Percentiles rank a stretch among this genome's conserved stretches.
These are phyloP conservation scores for Kryptolebias marmoratus DNA, from an alignment of 2,113 vertebrate species.

Conservation along the genomic window DNA sequence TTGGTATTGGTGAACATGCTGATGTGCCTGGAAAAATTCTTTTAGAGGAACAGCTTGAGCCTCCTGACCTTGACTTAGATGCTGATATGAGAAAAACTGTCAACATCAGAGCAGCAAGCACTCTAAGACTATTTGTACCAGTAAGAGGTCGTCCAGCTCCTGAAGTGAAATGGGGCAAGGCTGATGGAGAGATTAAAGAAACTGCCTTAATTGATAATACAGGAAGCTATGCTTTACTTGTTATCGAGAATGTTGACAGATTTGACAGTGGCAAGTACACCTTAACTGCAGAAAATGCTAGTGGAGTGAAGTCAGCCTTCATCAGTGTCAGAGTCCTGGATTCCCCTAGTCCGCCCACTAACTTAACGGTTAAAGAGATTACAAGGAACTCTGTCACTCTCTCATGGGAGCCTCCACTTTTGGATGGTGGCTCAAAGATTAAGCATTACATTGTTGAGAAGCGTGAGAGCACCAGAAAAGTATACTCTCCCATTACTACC, in stretches of 20 bases:
- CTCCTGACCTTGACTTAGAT: slow-evolving; percentile 95
- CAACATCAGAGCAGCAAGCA: slow-evolving; percentile 91
- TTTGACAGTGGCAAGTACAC: slow-evolving; percentile 97
- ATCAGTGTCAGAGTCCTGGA: slow-evolving; percentile 95
- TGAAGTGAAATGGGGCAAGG: slow-evolving; percentile 95
- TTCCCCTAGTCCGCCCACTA: slow-evolving; percentile 92
- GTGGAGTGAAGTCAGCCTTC: slow-evolving; percentile 94
- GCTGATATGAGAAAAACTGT: slow-evolving; percentile 95
- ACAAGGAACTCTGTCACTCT: slow-evolving; percentile 93
- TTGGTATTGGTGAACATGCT: slow-evolving; percentile 94
- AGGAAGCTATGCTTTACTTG: slow-evolving; percentile 92
- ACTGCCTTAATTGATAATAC: slow-evolving; percentile 92
- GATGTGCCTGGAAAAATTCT: slow-evolving; percentile 88
- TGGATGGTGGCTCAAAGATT: slow-evolving; percentile 96
- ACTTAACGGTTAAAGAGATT: slow-evolving; percentile 92
- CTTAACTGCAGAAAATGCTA: slow-evolving; percentile 92
- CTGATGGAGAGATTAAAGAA: slow-evolving; percentile 93
- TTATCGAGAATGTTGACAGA: slow-evolving; percentile 95
- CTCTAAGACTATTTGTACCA: slow-evolving; percentile 93
- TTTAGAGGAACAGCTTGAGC: slow-evolving; percentile 93
- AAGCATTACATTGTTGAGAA: slow-evolving; percentile 98
- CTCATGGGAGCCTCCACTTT: slow-evolving; percentile 93
- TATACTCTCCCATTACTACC: slow-evolving; percentile 91
- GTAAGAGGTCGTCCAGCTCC: slow-evolving; percentile 94
- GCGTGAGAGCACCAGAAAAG: slow-evolving; percentile 95